Evolutionary conservation across 2,888 invertebrate species (phyloP).

Genomic region (Furcula furcula): DNA sequence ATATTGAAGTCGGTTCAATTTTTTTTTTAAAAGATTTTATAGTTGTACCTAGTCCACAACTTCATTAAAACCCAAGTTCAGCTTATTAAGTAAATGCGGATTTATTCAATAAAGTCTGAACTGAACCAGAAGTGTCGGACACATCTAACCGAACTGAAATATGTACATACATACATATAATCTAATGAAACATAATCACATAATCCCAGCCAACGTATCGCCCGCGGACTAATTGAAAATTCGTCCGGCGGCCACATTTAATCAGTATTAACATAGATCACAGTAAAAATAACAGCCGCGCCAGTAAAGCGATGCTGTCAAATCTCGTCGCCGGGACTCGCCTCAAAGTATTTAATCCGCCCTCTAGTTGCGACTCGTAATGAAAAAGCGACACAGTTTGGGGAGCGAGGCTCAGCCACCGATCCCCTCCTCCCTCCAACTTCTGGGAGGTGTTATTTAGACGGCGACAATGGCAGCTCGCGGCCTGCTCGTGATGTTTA

Average conservation of each 20-base stretch:
- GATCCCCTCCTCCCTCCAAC: neutral
- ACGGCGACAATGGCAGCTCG: constrained; percentile 21
- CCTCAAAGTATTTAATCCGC: constrained; percentile 42
- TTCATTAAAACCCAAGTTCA: too few species aligned
- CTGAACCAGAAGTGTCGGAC: too few species aligned
- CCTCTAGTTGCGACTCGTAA: constrained; percentile 30
- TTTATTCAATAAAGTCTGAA: too few species aligned
- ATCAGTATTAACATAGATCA: constrained; percentile 4
- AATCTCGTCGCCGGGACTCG: constrained; percentile 21
- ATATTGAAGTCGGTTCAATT: too few species aligned
- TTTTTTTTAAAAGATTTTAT: too few species aligned
- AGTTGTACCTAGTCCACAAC: too few species aligned
- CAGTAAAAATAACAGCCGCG: constrained; percentile 6
- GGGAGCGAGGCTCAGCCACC: neutral
- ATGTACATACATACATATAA: too few species aligned
- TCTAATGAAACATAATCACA: neutral
- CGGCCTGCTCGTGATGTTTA: constrained; percentile 23
- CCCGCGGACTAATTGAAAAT: neutral
- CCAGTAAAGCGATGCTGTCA: constrained; percentile 8
- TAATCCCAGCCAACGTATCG: neutral
- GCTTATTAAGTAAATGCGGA: too few species aligned
- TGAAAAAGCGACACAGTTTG: constrained; percentile 37
- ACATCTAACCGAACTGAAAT: too few species aligned
- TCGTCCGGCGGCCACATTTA: neutral
- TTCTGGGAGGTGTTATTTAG: constrained; percentile 13